Conservation (phyloP, 2,888 invertebrate species). For the Rugalucina vietnamica region DNA sequence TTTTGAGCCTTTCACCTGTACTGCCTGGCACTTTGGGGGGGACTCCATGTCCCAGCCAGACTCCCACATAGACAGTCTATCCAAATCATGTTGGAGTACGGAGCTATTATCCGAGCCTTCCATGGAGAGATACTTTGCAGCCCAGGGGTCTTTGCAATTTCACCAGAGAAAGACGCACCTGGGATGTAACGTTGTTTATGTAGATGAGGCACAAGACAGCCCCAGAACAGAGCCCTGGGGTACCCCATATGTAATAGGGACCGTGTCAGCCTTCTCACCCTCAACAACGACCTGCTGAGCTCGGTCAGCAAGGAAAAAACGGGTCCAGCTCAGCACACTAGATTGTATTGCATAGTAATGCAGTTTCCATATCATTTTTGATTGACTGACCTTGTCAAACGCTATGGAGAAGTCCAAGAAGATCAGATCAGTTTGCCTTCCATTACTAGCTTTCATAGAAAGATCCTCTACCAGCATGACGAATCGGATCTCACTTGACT, state of each 20-base stretch:
- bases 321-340: not conserved
- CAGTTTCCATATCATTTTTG: not conserved
- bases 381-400: not conserved
- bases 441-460: not conserved
- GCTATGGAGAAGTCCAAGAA: slow-evolving; percentile 6
- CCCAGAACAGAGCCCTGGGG: too few relatives aligned
- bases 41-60: not conserved
- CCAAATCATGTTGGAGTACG: too few relatives aligned
- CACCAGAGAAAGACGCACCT: too few relatives aligned
- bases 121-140: not conserved
- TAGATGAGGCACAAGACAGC: too few relatives aligned
- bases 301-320: too few relatives aligned
- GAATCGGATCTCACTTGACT: not conserved
- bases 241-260: too few relatives aligned
- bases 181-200: too few relatives aligned
- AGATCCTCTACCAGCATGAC: not conserved
- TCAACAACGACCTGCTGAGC: not conserved
- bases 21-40: not conserved
- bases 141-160: too few relatives aligned
- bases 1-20: not conserved
- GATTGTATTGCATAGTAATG: not conserved
- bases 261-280: not conserved
- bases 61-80: too few relatives aligned
- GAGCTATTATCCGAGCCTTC: not conserved
- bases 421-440: slow-evolving; percentile 5